Evolutionary conservation across 2,113 vertebrate species (phyloP), one percentile per base, ranked within the genome.

Genomic region (Herpetotheres cachinnans): DNA sequence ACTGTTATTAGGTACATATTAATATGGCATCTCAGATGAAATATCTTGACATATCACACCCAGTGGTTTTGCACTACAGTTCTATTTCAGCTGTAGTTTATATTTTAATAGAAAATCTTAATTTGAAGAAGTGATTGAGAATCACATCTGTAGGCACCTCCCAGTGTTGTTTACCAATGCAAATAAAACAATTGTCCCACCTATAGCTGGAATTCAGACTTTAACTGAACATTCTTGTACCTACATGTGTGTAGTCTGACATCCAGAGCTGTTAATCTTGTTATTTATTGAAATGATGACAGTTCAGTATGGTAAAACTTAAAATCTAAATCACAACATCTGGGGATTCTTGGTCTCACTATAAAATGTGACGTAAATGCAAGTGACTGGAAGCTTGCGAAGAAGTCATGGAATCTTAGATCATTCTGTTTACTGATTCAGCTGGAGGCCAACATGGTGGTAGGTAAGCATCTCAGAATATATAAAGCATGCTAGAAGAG

Each of bases 371-470:
- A 56, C 36, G 34, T 19, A 84, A 80, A 72, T n/a, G 14, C 38
- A 82, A 66, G 61, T 59, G 62, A 86, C 40, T 77, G 55, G 58
- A 91, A 92, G 40, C 47, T 82, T 82, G 54, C 1, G 4, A 85
- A 83, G 46, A 71, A 92, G 32, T 89, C 55, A 83, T 83, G 49
- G 46, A 92, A 86, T 86, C 82, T 90, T 71, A 90, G 72, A 84
- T 89, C 55, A 90, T 25, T 50, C 25, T 79, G 16, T 62, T 82
- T 52, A 81, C 47, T 97, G 88, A 97, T 72, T 97, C 82, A 94
- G 69, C n/a, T 83, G 63, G 42, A 81, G 71, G 63, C 22, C 16
- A 21, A 55, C n/a, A 61, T 19, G 7, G 26, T 77, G 16, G 29
- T 63, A 81, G 63, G 42, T 62, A 93, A 91, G 54, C 18, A 55